Conservation (phyloP, 2,888 invertebrate species). For the Harmothoe impar region DNA sequence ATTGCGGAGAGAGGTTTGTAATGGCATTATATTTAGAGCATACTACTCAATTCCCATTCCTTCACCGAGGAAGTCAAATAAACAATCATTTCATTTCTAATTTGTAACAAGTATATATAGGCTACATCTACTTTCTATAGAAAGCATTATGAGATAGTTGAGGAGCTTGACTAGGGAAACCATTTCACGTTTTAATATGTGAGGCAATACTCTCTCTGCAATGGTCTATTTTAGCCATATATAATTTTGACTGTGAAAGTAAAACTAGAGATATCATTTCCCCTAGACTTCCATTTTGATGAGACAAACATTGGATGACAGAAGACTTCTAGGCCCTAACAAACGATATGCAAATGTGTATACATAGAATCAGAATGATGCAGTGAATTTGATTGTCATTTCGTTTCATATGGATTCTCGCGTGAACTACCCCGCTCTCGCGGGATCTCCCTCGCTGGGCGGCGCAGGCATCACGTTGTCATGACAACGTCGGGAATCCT, state of each 20-base stretch:
- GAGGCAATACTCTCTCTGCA: neutral
- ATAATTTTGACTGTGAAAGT: neutral
- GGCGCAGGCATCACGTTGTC: conserved; percentile 10
- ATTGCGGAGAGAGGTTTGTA: neutral
- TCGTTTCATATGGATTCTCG: neutral
- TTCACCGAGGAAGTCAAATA: too few relatives aligned
- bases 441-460: neutral
- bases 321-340: neutral
- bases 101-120: too few relatives aligned
- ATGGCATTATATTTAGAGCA: neutral
- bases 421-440: neutral
- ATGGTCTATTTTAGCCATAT: neutral
- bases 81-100: too few relatives aligned
- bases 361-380: neutral
- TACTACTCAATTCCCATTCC: too few relatives aligned
- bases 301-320: neutral
- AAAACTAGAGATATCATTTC: neutral
- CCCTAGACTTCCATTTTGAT: neutral
- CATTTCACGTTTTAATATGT: neutral
- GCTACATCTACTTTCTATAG: too few relatives aligned
- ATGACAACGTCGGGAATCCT: neutral
- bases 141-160: neutral
- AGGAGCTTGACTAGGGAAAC: neutral
- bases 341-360: conserved; percentile 12
- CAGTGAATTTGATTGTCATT: conserved; percentile 21